These are phyloP conservation scores for Tuta absoluta DNA, from an alignment of 2,888 invertebrate genomes.

Conservation along the genomic window DNA sequence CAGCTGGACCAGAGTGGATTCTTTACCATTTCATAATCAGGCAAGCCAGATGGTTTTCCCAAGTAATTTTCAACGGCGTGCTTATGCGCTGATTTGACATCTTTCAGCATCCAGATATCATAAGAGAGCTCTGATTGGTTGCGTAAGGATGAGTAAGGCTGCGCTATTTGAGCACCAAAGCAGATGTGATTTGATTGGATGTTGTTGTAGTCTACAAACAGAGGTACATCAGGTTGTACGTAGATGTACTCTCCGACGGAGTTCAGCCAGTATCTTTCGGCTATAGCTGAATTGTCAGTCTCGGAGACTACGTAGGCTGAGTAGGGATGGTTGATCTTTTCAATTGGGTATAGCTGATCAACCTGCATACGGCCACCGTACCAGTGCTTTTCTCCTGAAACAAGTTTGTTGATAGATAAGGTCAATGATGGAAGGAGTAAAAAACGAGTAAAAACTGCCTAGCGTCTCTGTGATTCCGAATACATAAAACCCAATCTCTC, in stretches of 20 bases:
- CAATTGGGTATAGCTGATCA: slow-evolving; percentile 83
- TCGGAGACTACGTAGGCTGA: slow-evolving; percentile 80
- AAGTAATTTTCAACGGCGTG: slow-evolving; percentile 83
- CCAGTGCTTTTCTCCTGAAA: slow-evolving; percentile 80
- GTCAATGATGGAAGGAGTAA: too few species aligned
- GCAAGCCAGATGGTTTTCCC: slow-evolving; percentile 82
- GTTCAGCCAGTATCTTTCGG: slow-evolving; percentile 87
- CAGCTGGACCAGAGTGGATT: slow-evolving; percentile 95
- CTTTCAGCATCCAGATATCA: slow-evolving; percentile 80
- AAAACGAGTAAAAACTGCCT: too few species aligned
- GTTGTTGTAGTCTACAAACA: slow-evolving; percentile 86
- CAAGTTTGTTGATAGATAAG: slow-evolving; percentile 1
- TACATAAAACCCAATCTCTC: too few species aligned
- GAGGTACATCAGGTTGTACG: slow-evolving; percentile 83
- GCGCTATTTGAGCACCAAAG: slow-evolving; percentile 77
- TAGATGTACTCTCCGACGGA: slow-evolving; percentile 85
- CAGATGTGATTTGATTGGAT: slow-evolving; percentile 77
- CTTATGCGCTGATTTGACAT: slow-evolving; percentile 83
- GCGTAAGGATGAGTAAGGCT: slow-evolving; percentile 76
- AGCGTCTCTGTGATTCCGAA: too few species aligned
- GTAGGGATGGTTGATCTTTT: slow-evolving; percentile 74
- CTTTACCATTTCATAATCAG: slow-evolving; percentile 85
- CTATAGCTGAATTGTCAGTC: slow-evolving; percentile 78
- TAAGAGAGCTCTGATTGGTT: slow-evolving; percentile 77
- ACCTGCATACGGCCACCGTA: slow-evolving; percentile 84